Evolutionary conservation across 2,113 vertebrate species (phyloP).

Genomic region (Perca flavescens): DNA sequence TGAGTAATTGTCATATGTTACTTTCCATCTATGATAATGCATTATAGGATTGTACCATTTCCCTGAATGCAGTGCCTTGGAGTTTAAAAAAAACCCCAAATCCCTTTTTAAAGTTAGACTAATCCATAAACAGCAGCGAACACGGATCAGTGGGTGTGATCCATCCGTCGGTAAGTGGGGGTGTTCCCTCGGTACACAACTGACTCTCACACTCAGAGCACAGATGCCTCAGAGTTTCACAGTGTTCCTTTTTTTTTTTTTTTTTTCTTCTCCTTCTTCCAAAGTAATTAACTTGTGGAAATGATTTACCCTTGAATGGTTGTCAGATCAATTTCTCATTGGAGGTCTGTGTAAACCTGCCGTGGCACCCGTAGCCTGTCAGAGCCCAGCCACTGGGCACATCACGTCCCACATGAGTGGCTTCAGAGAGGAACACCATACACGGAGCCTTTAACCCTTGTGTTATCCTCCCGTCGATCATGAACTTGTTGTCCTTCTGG

Average conservation of each 20-base stretch:
- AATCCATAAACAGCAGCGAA: constrained; percentile 23
- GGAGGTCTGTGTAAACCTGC: constrained; percentile 75
- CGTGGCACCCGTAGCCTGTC: constrained; percentile 67
- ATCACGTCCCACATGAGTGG: constrained; percentile 61
- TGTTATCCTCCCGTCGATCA: too few relatives aligned
- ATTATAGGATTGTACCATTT: neutral
- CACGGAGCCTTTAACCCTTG: constrained; percentile 31
- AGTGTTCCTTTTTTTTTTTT: constrained; percentile 33
- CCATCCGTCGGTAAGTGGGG: constrained; percentile 37
- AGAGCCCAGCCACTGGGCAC: constrained; percentile 68
- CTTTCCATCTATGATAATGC: too few relatives aligned
- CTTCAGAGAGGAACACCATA: constrained; percentile 37
- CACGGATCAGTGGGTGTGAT: constrained; percentile 29
- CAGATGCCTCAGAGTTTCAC: constrained; percentile 57
- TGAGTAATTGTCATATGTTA: too few relatives aligned
- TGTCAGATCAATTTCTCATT: constrained; percentile 83
- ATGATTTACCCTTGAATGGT: constrained; percentile 81
- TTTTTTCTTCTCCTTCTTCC: constrained; percentile 14
- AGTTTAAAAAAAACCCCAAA: too few relatives aligned
- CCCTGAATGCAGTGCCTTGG: neutral
- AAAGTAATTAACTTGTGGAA: constrained; percentile 81
- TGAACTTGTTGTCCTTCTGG: too few relatives aligned
- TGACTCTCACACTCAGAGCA: constrained; percentile 48
- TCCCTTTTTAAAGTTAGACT: neutral
- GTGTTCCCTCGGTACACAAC: constrained; percentile 42